Evolutionary conservation across 2,797 vertebrate species (phyloP), one percentile per base, ranked within the genome.

Genomic region (Nannoperca obscura): DNA sequence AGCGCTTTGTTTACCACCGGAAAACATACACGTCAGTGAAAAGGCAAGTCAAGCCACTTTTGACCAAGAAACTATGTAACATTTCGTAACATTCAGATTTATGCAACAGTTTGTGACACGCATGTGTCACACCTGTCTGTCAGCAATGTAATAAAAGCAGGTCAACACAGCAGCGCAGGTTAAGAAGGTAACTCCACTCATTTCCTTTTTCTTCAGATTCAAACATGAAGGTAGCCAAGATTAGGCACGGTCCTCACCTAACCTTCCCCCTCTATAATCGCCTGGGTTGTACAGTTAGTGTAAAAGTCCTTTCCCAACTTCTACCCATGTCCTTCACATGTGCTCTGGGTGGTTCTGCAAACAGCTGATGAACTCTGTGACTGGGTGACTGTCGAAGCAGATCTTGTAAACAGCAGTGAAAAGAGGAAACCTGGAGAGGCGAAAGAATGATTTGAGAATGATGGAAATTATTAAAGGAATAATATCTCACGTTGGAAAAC

Each of bases 301-400:
- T 66, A 47, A 80, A 83, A 85, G 86, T 86, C 64, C 44, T 71
- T 68, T 72, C 36, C 42, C 59, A 63, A 34, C 12, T 4, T 78
- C 65, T 40, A 53, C 47, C 59, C 66, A 22, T 46, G 72, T 32
- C 17, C 20, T 59, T 96, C 85, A 99, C 88, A 96, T 91, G 91
- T 99, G 98, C 76, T 96, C 97, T 3, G 98, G 98, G 85, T 99
- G 98, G 93, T 96, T 97, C 92, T 99, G 98, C 84, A 99, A 95
- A 80, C 97, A 99, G 11, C 13, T 90, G 92, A 98, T 96, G 89
- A 99, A 96, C 61, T 99, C 97, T 12, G 92, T 84, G 40, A 99
- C 96, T 0, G 97, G 95, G 82, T 96, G 97, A 75, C 93, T 87
- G 71, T 96, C 92, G 1, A 97, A 99, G 93, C 98, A 99, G 92